A percentile compares a stretch with the other conserved stretches of the same genome.
These are phyloP conservation scores for Adrianichthys oophorus DNA, from an alignment of 2,797 vertebrate species.

Conservation along the genomic window DNA sequence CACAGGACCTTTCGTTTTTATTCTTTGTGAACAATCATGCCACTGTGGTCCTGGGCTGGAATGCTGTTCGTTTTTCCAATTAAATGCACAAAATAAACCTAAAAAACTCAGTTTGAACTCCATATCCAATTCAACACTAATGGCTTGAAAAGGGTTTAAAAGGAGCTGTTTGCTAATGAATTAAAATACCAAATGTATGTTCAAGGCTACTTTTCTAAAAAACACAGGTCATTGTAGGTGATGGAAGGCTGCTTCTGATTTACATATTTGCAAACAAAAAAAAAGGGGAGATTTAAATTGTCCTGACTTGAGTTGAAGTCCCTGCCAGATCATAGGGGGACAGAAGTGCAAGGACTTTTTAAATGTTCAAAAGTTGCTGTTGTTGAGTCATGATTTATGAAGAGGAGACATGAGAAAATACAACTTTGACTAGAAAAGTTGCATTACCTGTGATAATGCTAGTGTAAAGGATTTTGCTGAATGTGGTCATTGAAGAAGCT, in stretches of 20 bases:
- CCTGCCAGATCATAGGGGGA: too few species aligned
- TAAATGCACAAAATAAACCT: constrained; percentile 76
- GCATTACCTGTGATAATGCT: too few species aligned
- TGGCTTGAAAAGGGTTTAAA: constrained; percentile 36
- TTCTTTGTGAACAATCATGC: constrained; percentile 76
- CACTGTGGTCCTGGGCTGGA: constrained; percentile 65
- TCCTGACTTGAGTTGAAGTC: too few species aligned
- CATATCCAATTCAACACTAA: constrained; percentile 51
- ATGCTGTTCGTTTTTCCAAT: constrained; percentile 74
- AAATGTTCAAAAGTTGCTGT: neutral
- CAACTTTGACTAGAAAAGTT: too few species aligned
- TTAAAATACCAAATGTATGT: constrained; percentile 10
- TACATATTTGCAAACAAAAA: too few species aligned
- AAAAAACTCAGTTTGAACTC: constrained; percentile 8
- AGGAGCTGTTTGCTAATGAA: constrained; percentile 31
- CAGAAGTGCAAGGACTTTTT: too few species aligned
- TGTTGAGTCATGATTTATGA: constrained; percentile 57
- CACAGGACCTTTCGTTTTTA: constrained; percentile 70
- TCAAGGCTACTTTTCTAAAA: too few species aligned
- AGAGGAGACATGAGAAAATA: constrained; percentile 13
- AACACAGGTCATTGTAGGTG: too few species aligned
- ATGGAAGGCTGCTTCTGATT: too few species aligned
- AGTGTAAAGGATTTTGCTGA: too few species aligned
- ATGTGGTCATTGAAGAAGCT: too few species aligned
- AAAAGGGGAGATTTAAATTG: too few species aligned